Conservation (phyloP, 1,140 invertebrate species). For the Micrasema longulum region DNA sequence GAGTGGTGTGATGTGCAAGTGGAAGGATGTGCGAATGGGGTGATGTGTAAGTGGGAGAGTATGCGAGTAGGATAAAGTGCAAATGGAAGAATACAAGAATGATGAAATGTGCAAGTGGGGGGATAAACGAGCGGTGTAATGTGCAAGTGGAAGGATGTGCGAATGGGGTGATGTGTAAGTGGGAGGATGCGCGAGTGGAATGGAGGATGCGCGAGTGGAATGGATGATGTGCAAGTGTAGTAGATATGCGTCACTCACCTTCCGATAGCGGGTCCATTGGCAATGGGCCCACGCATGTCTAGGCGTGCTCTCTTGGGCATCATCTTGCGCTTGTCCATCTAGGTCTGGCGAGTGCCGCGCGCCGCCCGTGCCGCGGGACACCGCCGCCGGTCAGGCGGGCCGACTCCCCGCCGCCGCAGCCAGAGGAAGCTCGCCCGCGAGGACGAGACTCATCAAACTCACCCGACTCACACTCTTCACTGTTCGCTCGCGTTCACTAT, state of each 20-base stretch:
- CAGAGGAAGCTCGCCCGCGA: constrained; percentile 18
- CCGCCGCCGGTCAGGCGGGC: constrained; percentile 35
- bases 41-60: background rate
- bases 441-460: constrained; percentile 29
- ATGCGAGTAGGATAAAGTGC: background rate
- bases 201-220: background rate
- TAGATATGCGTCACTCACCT: constrained; percentile 60
- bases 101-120: background rate
- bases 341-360: constrained; percentile 45
- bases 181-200: background rate
- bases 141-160: background rate
- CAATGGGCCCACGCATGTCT: constrained; percentile 74
- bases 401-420: constrained; percentile 13
- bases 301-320: constrained; percentile 76
- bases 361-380: constrained; percentile 32
- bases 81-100: too few relatives aligned
- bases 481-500: background rate
- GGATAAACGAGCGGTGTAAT: too few relatives aligned
- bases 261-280: constrained; percentile 82
- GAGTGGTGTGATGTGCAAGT: background rate
- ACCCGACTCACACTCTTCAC: background rate
- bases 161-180: background rate
- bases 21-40: background rate
- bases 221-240: background rate
- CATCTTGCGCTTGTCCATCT: constrained; percentile 73